A percentile compares a stretch with the other conserved stretches of the same genome.
These are phyloP conservation scores for Tursiops truncatus DNA, from an alignment of 2,113 vertebrate species.

Conservation along the genomic window DNA sequence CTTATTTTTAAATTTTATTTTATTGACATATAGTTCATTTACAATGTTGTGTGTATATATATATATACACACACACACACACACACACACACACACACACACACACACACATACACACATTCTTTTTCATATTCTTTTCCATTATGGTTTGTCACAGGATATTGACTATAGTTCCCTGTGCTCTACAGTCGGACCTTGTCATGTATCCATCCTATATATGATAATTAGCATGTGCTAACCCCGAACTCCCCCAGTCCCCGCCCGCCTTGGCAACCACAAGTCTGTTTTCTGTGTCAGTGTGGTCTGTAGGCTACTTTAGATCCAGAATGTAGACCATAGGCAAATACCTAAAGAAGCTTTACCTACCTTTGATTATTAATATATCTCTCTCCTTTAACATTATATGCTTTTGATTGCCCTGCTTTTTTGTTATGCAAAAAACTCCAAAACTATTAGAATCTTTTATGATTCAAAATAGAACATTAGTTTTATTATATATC, in stretches of 20 bases:
- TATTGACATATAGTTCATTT: neutral
- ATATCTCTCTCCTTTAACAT: neutral
- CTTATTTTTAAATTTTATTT: neutral
- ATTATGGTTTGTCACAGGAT: neutral
- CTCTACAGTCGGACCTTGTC: neutral
- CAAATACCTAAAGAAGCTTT: too few relatives aligned
- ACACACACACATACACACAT: neutral
- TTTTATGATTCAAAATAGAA: conserved; percentile 76
- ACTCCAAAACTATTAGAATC: conserved; percentile 58
- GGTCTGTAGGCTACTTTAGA: neutral
- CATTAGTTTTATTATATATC: conserved; percentile 73
- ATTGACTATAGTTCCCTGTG: neutral
- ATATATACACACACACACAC: too few relatives aligned
- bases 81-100: too few relatives aligned
- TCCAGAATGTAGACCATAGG: neutral
- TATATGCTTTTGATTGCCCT: neutral
- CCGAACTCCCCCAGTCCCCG: neutral
- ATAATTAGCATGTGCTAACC: neutral
- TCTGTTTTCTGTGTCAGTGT: neutral
- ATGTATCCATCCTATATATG: neutral
- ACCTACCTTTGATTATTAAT: neutral
- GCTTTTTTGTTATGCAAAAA: neutral
- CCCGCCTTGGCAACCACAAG: neutral
- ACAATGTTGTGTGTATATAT: neutral
- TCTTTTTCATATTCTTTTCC: neutral